These are phyloP conservation scores for Tetropium fuscum DNA, from an alignment of 2,888 invertebrate genomes.

Conservation along the genomic window DNA sequence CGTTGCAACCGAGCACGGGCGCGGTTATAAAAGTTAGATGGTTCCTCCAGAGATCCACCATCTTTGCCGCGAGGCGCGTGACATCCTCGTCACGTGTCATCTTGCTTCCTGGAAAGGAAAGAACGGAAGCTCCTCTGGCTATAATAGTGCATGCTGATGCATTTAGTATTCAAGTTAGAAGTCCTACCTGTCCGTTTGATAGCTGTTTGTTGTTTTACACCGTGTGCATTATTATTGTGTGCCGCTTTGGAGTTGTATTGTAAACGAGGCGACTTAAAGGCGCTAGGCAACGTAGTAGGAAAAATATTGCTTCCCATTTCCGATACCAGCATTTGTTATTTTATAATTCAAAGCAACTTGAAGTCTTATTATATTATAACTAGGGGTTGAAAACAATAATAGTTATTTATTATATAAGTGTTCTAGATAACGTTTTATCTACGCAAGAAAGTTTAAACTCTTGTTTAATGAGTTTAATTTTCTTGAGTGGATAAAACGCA, in stretches of 20 bases:
- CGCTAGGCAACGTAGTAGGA: neutral
- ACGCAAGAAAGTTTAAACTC: too few species aligned
- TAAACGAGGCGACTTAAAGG: conserved; percentile 9
- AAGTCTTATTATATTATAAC: too few species aligned
- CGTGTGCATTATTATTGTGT: conserved; percentile 20
- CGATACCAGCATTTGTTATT: too few species aligned
- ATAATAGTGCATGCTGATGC: conserved; percentile 56
- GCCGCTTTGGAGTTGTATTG: neutral
- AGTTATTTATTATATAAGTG: too few species aligned
- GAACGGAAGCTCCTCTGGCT: conserved; percentile 56
- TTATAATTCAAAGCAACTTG: too few species aligned
- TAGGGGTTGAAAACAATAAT: too few species aligned
- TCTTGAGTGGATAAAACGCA: too few species aligned
- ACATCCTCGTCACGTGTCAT: conserved; percentile 63
- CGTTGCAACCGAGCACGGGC: too few species aligned
- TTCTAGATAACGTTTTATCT: too few species aligned
- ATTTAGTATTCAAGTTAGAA: conserved; percentile 37
- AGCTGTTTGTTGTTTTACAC: conserved; percentile 36
- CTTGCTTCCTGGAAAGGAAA: conserved; percentile 62
- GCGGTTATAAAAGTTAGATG: conserved; percentile 9
- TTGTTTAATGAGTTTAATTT: too few species aligned
- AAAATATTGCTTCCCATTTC: conserved; percentile 10
- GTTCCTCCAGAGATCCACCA: conserved; percentile 25
- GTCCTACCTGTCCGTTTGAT: conserved; percentile 41
- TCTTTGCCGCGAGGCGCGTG: conserved; percentile 27